Conservation (phyloP, 2,888 invertebrate species). For the Heliconius hortense region DNA sequence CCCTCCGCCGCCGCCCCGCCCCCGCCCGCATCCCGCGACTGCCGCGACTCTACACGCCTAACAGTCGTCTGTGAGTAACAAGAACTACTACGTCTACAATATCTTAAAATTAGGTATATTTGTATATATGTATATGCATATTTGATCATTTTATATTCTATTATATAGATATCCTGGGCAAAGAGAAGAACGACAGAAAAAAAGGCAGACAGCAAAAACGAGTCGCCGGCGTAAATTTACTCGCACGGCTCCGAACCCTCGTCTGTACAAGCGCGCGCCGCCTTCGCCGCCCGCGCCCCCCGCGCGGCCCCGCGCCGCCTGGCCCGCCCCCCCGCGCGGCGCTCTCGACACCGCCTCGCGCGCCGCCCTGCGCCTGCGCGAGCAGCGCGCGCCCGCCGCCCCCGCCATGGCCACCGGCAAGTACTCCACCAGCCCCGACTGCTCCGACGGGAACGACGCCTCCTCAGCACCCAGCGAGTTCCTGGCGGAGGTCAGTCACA, state of each 20-base stretch:
- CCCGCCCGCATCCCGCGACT: conserved; percentile 32
- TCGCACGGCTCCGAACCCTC: conserved; percentile 61
- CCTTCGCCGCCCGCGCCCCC: conserved; percentile 45
- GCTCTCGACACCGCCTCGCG: conserved; percentile 48
- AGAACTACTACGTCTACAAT: not conserved
- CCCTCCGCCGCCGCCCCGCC: conserved; percentile 32
- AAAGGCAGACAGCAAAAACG: conserved; percentile 36
- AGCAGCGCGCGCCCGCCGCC: conserved; percentile 26
- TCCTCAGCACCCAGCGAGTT: conserved; percentile 89
- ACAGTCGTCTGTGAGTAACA: conserved; percentile 63
- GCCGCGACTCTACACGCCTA: conserved; percentile 53
- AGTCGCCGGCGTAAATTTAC: conserved; percentile 47
- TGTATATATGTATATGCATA: not conserved
- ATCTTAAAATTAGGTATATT: not conserved
- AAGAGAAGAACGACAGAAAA: conserved; percentile 30
- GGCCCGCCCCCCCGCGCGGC: conserved; percentile 52
- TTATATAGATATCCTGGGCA: not conserved
- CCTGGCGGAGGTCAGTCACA: conserved; percentile 85
- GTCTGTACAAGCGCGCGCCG: conserved; percentile 64
- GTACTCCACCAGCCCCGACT: conserved; percentile 82
- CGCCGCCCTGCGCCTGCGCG: conserved; percentile 47
- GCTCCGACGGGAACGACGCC: conserved; percentile 87
- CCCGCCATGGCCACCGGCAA: conserved; percentile 53
- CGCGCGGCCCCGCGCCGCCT: conserved; percentile 50
- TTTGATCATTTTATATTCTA: not conserved